A percentile compares a stretch with the other conserved stretches of the same genome.
These are phyloP conservation scores for Lucifuga dentata DNA, from an alignment of 2,113 vertebrate species.

Conservation along the genomic window DNA sequence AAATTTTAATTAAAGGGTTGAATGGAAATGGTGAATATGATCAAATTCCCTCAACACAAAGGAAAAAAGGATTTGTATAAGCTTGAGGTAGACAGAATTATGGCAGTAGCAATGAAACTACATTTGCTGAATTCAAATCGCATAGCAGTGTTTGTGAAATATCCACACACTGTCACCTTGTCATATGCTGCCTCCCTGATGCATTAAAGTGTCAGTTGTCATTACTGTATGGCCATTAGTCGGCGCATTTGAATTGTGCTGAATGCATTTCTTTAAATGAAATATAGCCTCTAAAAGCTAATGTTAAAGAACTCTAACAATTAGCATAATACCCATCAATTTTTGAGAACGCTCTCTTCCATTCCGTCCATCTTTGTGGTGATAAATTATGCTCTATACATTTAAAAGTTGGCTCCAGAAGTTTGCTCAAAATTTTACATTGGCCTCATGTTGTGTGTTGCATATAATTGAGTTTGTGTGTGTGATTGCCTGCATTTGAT, in stretches of 20 bases:
- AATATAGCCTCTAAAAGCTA: not conserved
- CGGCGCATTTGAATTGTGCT: not conserved
- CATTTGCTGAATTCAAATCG: constrained; percentile 31
- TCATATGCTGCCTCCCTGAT: constrained; percentile 22
- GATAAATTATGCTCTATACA: not conserved
- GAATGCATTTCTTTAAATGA: not conserved
- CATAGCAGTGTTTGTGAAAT: constrained; percentile 10
- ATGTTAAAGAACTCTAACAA: not conserved
- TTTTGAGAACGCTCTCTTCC: not conserved
- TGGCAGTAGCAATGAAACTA: constrained; percentile 13
- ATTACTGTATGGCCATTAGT: constrained; percentile 3
- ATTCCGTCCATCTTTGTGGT: too few species aligned
- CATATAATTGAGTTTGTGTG: not conserved
- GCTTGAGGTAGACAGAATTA: constrained; percentile 16
- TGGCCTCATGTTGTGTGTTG: not conserved
- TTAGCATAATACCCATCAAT: not conserved
- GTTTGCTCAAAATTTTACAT: not conserved
- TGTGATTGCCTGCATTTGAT: not conserved
- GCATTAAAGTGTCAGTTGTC: not conserved
- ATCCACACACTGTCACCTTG: constrained; percentile 12
- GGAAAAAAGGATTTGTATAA: constrained; percentile 24
- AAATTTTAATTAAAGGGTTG: constrained; percentile 32
- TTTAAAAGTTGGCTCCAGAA: constrained; percentile 1
- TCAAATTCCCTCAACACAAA: constrained; percentile 30
- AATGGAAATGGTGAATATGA: constrained; percentile 25